These are phyloP conservation scores for Sarcophaga peregrina DNA, from an alignment of 1,140 invertebrate species.

Conservation along the genomic window DNA sequence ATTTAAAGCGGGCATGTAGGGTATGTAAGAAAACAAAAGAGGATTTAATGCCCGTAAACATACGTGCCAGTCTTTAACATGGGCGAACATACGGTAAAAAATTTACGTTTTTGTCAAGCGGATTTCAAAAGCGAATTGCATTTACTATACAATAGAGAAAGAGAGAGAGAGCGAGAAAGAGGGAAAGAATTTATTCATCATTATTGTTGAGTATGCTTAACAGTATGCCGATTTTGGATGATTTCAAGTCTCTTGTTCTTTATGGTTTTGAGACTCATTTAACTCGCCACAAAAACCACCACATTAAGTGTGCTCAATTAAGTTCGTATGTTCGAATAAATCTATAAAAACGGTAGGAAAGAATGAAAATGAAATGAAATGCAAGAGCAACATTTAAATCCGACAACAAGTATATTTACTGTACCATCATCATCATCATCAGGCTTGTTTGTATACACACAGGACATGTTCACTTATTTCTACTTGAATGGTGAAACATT, in stretches of 20 bases:
- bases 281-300: conserved; percentile 24
- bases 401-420: background rate
- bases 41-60: conserved; percentile 21
- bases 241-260: background rate
- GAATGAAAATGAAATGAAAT: too few species aligned
- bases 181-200: conserved; percentile 38
- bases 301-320: conserved; percentile 47
- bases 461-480: background rate
- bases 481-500: background rate
- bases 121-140: background rate
- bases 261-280: conserved; percentile 1
- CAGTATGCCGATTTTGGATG: conserved; percentile 47
- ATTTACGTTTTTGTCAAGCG: conserved; percentile 15
- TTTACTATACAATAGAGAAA: background rate
- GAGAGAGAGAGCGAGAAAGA: too few species aligned
- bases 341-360: too few species aligned
- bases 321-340: conserved; percentile 44
- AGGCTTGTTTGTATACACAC: background rate
- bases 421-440: too few species aligned
- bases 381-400: background rate
- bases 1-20: too few species aligned
- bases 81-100: conserved; percentile 2
- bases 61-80: conserved; percentile 15
- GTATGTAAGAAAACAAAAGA: background rate
- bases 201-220: conserved; percentile 44